Evolutionary conservation across 2,888 invertebrate species (phyloP), one percentile per base, ranked within the genome.

Genomic region (Liodrosophila aerea): DNA sequence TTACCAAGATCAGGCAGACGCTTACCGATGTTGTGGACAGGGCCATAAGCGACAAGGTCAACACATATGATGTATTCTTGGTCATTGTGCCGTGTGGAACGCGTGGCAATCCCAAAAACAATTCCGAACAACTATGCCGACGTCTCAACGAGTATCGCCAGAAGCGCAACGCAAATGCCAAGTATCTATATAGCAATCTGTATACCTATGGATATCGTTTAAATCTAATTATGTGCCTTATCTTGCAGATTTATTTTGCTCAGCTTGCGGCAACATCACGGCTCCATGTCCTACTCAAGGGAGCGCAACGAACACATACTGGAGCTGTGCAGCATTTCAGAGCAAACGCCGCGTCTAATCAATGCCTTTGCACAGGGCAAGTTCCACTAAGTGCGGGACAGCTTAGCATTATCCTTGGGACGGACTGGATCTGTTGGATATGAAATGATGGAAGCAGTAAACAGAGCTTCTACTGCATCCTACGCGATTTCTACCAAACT

Each of bases 241-340:
- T 7, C 7, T 8, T 9, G 4, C 47, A 90, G 90, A 64, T 82
- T 86, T 13, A 83, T 90, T 1, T 76, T 90, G 12, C 43, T 89
- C 7, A 86, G 87, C 46, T 73, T 90, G 34, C 76, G 85, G 2
- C 87, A 81, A 40, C 64, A 60, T 34, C 83, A 77, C 8, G 74
- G 64, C 29, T 89, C 88, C 27, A 89, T 89, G 88, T 7, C 8
- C 7, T 88, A 88, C 51, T 80, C 83, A 2, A 39, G n/a, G 1
- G 39, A 31, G 31, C 70, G 70, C 1, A 76, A 68, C 11, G 88
- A 89, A 54, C 82, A 89, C 63, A 88, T 91, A 57, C 86, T 92
- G 64, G 91, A 91, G 64, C 88, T 92, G 47, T 91, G 91, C 71
- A 91, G 92, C 52, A 88, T 92, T 67, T 90, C 91, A 70, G 89